These are phyloP conservation scores for Chamaetylas fuelleborni DNA, from an alignment of 2,113 vertebrate genomes.

Conservation along the genomic window DNA sequence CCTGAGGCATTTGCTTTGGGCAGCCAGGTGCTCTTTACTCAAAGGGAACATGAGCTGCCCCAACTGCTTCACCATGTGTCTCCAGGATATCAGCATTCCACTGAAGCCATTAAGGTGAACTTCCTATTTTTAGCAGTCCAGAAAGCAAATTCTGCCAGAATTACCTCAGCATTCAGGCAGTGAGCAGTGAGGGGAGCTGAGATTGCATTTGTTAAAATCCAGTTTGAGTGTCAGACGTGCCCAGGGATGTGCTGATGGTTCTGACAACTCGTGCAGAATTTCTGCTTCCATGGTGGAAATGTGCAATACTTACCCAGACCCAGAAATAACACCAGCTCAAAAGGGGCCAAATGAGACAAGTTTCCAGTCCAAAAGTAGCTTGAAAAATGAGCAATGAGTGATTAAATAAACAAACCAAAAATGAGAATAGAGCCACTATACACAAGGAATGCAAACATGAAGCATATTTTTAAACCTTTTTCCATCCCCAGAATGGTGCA, in stretches of 20 bases:
- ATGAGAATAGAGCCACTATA: slow-evolving; percentile 29
- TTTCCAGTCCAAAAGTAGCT: slow-evolving; percentile 49
- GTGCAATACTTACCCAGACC: background rate
- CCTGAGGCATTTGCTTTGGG: background rate
- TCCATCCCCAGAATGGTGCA: slow-evolving; percentile 48
- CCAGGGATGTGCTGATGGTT: background rate
- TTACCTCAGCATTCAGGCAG: background rate
- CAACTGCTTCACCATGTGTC: background rate
- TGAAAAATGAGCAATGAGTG: slow-evolving; percentile 40
- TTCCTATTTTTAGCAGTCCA: background rate
- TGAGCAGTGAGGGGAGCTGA: background rate
- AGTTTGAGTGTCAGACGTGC: background rate
- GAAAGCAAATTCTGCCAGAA: slow-evolving; percentile 2
- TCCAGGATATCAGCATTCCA: background rate
- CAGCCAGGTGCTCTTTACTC: background rate
- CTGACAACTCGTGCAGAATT: background rate
- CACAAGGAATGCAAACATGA: slow-evolving; percentile 73
- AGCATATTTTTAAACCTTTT: slow-evolving; percentile 77
- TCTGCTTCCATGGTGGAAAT: background rate
- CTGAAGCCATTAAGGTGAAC: background rate
- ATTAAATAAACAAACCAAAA: slow-evolving; percentile 64
- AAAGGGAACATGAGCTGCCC: background rate
- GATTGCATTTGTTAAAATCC: background rate
- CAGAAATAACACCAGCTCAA: slow-evolving; percentile 31
- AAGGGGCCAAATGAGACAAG: background rate